Conservation (phyloP, 2,797 vertebrate species). For the Pteronotus mesoamericanus region DNA sequence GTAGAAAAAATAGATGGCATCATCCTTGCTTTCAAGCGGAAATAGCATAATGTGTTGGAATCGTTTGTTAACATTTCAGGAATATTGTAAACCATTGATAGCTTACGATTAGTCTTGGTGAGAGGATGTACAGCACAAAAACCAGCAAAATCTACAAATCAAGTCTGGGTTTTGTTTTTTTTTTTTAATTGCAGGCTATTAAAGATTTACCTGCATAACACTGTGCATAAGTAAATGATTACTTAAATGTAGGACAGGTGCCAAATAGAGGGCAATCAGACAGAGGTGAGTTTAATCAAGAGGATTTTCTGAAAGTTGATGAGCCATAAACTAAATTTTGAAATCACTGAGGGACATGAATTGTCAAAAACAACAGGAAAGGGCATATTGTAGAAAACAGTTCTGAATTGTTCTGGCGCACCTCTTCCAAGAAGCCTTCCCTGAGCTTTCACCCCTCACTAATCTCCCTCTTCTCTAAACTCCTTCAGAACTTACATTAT, state of each 20-base stretch:
- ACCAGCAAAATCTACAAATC: background rate
- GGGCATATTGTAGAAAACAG: background rate
- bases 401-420: background rate
- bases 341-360: background rate
- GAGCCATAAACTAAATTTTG: background rate
- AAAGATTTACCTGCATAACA: background rate
- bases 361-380: background rate
- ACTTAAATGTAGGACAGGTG: background rate
- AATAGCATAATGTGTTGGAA: background rate
- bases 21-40: background rate
- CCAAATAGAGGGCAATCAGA: background rate
- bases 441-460: slow-evolving; percentile 10
- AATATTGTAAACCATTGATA: background rate
- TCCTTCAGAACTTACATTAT: background rate
- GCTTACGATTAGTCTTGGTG: background rate
- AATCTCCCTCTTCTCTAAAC: background rate
- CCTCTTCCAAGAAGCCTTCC: slow-evolving; percentile 11
- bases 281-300: background rate
- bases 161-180: background rate
- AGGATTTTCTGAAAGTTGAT: background rate
- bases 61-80: slow-evolving; percentile 28
- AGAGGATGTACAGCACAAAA: slow-evolving; percentile 6
- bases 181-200: slow-evolving; percentile 2
- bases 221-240: background rate
- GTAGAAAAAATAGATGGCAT: background rate